Conservation (phyloP, 2,888 invertebrate species). For the Yponomeuta plumbellus region DNA sequence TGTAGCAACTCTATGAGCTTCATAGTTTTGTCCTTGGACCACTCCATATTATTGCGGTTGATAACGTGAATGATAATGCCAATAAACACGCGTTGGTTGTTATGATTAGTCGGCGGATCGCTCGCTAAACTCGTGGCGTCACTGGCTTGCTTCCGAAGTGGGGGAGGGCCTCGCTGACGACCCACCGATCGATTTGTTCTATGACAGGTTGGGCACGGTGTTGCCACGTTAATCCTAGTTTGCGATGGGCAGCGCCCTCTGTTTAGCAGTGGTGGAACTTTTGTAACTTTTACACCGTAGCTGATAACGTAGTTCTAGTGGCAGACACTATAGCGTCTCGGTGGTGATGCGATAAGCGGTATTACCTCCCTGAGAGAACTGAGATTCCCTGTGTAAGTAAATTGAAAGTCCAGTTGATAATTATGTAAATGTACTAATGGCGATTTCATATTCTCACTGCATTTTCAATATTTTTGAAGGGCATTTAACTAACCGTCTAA, state of each 20-base stretch:
- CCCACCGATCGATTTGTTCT: slow-evolving; percentile 27
- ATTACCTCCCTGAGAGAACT: no score
- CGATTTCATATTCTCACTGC: no score
- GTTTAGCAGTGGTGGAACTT: not conserved
- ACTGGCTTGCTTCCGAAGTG: no score
- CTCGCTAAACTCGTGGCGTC: slow-evolving; percentile 31
- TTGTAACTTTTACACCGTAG: not conserved
- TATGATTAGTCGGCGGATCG: slow-evolving; percentile 45
- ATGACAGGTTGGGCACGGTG: slow-evolving; percentile 25
- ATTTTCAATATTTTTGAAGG: no score
- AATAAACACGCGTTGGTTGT: slow-evolving; percentile 1
- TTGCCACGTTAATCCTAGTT: slow-evolving; percentile 14
- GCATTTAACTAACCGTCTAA: no score
- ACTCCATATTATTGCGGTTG: slow-evolving; percentile 48
- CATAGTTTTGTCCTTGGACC: slow-evolving; percentile 68
- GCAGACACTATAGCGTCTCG: not conserved
- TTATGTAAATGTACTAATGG: no score
- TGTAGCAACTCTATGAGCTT: slow-evolving; percentile 65
- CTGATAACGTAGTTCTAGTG: not conserved
- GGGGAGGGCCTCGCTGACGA: not conserved
- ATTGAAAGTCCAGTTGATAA: no score
- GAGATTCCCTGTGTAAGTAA: no score
- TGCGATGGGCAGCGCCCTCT: not conserved
- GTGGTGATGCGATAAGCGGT: not conserved
- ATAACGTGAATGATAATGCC: not conserved